These are phyloP conservation scores for Polypedilum pembai DNA, from an alignment of 1,140 invertebrate species.

Conservation along the genomic window DNA sequence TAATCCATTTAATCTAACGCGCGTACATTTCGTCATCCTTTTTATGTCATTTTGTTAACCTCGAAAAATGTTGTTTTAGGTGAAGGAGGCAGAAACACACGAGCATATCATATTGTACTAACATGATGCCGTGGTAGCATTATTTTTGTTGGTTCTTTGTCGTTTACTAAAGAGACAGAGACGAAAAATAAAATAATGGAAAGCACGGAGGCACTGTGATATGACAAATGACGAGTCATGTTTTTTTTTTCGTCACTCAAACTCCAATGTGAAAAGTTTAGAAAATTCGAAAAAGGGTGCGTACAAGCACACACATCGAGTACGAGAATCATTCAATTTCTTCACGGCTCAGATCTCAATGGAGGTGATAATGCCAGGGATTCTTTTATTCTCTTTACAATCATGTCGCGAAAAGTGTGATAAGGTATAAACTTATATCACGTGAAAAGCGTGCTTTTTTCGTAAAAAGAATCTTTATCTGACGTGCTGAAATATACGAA, in stretches of 20 bases:
- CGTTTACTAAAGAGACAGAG: neutral
- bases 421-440: neutral
- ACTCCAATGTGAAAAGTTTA: neutral
- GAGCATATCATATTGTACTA: neutral
- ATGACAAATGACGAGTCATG: slow-evolving; percentile 16
- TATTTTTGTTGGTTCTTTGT: neutral
- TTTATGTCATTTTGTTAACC: too few species aligned
- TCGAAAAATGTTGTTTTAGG: neutral
- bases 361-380: slow-evolving; percentile 3
- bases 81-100: neutral
- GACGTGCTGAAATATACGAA: neutral
- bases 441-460: neutral
- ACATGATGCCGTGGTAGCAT: neutral
- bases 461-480: neutral
- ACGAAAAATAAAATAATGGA: neutral
- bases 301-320: neutral
- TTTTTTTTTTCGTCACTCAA: neutral
- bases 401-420: neutral
- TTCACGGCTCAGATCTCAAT: neutral
- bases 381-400: neutral
- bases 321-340: slow-evolving; percentile 17
- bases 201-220: neutral
- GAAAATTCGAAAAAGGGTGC: neutral
- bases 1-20: too few species aligned
- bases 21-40: too few species aligned